Evolutionary conservation across 64 coral and sea anemone species (phyloP), one percentile per base, ranked within the genome.

Genomic region (Dendronephthya gigantea): DNA sequence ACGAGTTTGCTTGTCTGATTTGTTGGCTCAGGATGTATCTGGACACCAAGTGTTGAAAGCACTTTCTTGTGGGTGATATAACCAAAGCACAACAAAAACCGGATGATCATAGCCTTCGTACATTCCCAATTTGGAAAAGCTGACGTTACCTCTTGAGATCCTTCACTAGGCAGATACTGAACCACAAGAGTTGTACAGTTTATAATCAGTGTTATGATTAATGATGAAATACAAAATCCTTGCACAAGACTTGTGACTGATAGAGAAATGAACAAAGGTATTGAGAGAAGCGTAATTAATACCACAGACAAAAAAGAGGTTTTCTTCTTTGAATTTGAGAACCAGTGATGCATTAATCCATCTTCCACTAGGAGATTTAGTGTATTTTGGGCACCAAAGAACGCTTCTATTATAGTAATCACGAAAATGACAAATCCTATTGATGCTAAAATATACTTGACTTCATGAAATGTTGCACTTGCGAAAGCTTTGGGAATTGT

Each of bases 121-220:
- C 72, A 79, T 34, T 79, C 32, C 72, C 72, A 79, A 79, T 35
- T 79, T 79, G 72, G 72, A 79, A 79, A 79, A 79, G 29, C 9
- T 5, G 32, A 34, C 1, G 32, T 79, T 79, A 36, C 72, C 36
- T 79, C 29, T 35, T 79, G 9, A 9, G 36, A 17, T 34, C 10
- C 32, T 79, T 79, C 32, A 12, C 3, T 29, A 4, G 72, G 72
- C 2, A 17, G 30, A 19, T 79, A 79, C 17, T 79, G 72, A 28
- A 79, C 72, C 10, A 79, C 32, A 29, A 79, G 13, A 28, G 72
- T 35, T 28, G 32, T 36, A 35, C 72, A 79, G 36, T 79, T 79
- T 19, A 79, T 79, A 16, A 79, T 29, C 1, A 79, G 13, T 15
- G 36, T 36, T 34, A 79, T 29, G 14, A 79, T 36, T 19, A 79